Base-by-base conservation (phyloP, 2,888 invertebrate species). In the Balanococcus diminutus region DNA sequence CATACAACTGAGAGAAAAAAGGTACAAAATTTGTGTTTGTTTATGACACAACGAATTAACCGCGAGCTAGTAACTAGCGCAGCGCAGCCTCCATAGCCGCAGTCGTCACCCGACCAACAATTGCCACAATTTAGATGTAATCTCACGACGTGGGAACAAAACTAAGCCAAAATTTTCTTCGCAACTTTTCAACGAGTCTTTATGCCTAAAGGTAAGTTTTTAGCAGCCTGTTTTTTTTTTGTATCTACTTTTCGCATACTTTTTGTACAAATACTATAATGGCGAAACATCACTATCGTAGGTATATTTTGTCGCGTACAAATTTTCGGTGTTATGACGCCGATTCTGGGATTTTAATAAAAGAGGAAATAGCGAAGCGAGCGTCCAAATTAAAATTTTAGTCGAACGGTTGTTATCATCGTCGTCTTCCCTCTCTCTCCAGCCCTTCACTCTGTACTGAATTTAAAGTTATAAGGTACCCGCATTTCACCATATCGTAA, bases 21-120 rank as follows among this genome's bases (percentile, higher is more conserved):
- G 28, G 61, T 28, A 25, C 61, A 28, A 67, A 67, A 67, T 67
- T 28, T 14, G 11, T 28, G 61, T 28, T 67, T 67, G 61, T 67
- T 67, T 28, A 67, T 67, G 61, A 67, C 61, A 67, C 61, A 28
- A 67, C 11, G 28, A 67, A 67, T 67, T 67, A 28, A 67, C 61
- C 61, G 61, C 56, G 22, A 5, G 22, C 3, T 5, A 22, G 56
- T 19, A 42, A 42, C n/a, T n/a, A 2, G 42, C 42, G 36, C 22
- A 11, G 11, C 61, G 61, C 61, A 28, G 61, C 61, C 28, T 67
- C 61, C 11, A 1, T 67, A 25, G 28, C 28, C 61, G 28, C 28
- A 19, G n/a, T 51, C n/a, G 51, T 51, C 51, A 5, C 51, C n/a
- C 51, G 51, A n/a, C 51, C n/a, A 51, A 51, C 19, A 51, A 51